Evolutionary conservation across 2,888 invertebrate species (phyloP), one percentile per base, ranked within the genome.

Genomic region (Diloba caeruleocephala): DNA sequence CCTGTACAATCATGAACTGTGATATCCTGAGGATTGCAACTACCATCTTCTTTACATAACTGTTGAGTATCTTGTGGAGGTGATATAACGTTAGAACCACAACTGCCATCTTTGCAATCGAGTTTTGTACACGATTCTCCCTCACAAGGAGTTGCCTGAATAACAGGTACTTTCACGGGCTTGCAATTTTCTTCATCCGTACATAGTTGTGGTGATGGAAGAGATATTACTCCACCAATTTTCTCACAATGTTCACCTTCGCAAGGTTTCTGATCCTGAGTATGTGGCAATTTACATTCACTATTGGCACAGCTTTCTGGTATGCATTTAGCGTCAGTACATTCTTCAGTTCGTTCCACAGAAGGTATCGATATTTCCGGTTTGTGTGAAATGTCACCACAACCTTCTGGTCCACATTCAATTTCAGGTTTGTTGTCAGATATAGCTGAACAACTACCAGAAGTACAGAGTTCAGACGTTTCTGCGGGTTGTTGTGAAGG

Each of bases 1-100:
- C 79, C 84, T 14, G 54, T 65, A 50, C 90, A 89, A 53, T 83
- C 82, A 50, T 23, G 15, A 19, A 65, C 56, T 56, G 66, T 53
- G 50, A 69, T 58, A 13, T 71, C 59, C 25, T 60, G 71, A 17
- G 55, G 33, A 36, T 55, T 56, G 23, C 71, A 86, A 28, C 70
- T 74, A 31, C 46, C 58, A 52, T 74, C 65, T 43, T 78, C 74
- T 13, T 69, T 62, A 56, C 85, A 81, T 26, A 63, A 62, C 29
- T 44, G 36, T 21, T 44, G 36, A 8, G 39, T 39, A 29, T 65
- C 53, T 21, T 63, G 52, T 37, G 59, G 37, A 26, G 67, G 52
- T 37, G 55, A 36, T 31, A 59, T 39, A 42, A 46, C 48, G 25
- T 66, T 56, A 49, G 72, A 39, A 36, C 21, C 25, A 50, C 69